Percentiles rank a stretch among this genome's conserved stretches.
These are phyloP conservation scores for Pterocles orientalis DNA, from an alignment of 2,113 vertebrate species.

Conservation along the genomic window DNA sequence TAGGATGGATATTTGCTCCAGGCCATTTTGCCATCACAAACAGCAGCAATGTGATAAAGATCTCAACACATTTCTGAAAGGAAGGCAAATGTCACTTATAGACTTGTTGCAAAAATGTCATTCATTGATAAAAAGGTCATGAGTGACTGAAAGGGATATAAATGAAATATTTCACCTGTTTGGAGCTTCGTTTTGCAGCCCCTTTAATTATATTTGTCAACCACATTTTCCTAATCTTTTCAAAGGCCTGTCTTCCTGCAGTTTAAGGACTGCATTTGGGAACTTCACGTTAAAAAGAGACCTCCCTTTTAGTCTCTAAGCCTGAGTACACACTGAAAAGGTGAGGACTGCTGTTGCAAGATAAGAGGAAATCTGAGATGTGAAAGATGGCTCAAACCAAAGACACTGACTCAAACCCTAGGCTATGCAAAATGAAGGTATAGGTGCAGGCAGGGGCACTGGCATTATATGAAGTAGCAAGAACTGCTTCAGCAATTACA, in stretches of 20 bases:
- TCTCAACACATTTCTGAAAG: neutral
- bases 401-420: neutral
- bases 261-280: neutral
- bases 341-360: rapidly evolving
- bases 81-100: neutral
- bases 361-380: neutral
- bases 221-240: neutral
- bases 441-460: neutral
- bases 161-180: neutral
- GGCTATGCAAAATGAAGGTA: neutral
- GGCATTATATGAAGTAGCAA: neutral
- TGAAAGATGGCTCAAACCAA: neutral
- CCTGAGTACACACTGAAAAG: neutral
- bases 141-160: neutral
- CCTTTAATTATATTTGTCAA: neutral
- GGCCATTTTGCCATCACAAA: neutral
- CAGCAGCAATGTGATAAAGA: conserved; percentile 1
- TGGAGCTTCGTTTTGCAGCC: neutral
- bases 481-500: neutral
- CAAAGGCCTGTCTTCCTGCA: neutral
- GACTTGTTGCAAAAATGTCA: neutral
- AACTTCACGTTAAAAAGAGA: neutral
- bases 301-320: neutral
- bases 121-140: neutral
- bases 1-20: neutral